phyloP scores from a whole-genome alignment of 1,140 invertebrate genomes.

The Heliconius eleuchia region DNA sequence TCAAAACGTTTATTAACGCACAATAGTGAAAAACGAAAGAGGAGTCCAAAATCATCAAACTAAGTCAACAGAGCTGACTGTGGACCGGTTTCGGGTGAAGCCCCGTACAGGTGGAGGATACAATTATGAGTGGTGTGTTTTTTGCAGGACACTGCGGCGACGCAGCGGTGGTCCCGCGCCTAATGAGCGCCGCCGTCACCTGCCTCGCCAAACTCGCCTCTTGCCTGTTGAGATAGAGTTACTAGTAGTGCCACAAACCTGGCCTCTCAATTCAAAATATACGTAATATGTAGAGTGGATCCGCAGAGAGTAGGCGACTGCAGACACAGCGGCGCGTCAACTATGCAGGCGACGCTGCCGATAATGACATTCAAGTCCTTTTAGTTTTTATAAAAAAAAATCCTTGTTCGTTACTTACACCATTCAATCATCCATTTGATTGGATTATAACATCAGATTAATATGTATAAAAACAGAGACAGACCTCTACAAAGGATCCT shows the following conservation, averaged over 20 bases:
- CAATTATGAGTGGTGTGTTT: conserved; percentile 26
- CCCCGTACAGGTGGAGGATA: conserved; percentile 20
- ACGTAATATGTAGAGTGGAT: background rate
- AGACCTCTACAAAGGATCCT: too few relatives aligned
- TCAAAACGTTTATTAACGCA: background rate
- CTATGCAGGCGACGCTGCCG: background rate
- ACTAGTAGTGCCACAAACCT: background rate
- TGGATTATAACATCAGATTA: too few relatives aligned
- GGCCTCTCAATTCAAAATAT: background rate
- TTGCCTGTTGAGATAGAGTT: background rate
- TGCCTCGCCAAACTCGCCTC: background rate
- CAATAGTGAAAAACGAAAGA: background rate
- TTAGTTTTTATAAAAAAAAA: background rate
- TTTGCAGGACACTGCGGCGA: conserved; percentile 36
- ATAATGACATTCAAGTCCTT: background rate
- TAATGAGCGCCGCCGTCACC: conserved; percentile 22
- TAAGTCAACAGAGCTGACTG: background rate
- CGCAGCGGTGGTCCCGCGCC: conserved; percentile 35
- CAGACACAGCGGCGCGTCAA: conserved; percentile 4
- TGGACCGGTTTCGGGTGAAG: conserved; percentile 12
- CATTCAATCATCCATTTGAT: too few relatives aligned
- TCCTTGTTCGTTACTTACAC: background rate
- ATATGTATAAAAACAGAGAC: too few relatives aligned
- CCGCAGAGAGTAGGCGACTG: background rate
- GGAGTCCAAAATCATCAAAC: background rate